Conservation (phyloP, 2,113 vertebrate genomes). For the Leptodactylus fuscus region DNA sequence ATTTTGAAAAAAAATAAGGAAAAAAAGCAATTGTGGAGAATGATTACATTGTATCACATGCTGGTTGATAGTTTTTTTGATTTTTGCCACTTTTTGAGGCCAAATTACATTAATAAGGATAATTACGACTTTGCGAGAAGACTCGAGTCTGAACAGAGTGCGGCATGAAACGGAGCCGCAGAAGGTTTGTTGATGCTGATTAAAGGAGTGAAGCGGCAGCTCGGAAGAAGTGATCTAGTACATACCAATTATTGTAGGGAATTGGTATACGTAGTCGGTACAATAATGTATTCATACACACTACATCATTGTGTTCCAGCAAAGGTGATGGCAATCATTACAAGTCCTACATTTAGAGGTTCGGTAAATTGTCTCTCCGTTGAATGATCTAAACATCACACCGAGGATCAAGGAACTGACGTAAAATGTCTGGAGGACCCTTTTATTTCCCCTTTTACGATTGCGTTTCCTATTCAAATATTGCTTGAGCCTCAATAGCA, state of each 20-base stretch:
- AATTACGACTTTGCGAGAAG: background rate
- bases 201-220: background rate
- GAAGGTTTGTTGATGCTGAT: slow-evolving; percentile 11
- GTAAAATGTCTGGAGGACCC: too few relatives aligned
- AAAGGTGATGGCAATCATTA: slow-evolving; percentile 18
- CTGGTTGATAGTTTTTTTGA: too few relatives aligned
- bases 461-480: too few relatives aligned
- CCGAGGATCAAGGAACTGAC: too few relatives aligned
- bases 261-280: background rate
- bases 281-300: background rate
- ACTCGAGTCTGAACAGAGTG: background rate
- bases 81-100: background rate
- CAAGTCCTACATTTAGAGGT: background rate
- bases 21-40: too few relatives aligned
- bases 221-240: background rate
- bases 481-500: too few relatives aligned
- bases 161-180: background rate
- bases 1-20: too few relatives aligned
- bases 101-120: background rate
- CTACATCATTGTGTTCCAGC: background rate
- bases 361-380: background rate
- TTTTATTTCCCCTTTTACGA: too few relatives aligned
- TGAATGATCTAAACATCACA: background rate
- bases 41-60: background rate
- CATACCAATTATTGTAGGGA: background rate